These are phyloP conservation scores for Denticeps clupeoides DNA, from an alignment of 2,797 vertebrate species.

Conservation along the genomic window DNA sequence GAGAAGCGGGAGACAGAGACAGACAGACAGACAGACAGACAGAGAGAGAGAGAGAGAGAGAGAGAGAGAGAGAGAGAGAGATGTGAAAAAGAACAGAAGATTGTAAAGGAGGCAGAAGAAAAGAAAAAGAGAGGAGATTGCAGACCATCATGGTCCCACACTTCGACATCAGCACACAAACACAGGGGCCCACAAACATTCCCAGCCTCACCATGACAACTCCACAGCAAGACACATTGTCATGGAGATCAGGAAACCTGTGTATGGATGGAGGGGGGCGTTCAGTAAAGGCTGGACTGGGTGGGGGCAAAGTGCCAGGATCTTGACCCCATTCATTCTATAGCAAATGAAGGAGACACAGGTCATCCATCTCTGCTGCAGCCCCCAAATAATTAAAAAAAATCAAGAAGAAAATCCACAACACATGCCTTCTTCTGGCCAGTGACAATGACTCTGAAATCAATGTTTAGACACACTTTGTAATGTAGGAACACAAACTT, in stretches of 20 bases:
- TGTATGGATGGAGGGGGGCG: constrained; percentile 21
- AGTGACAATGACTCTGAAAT: too few species aligned
- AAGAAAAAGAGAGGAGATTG: background rate
- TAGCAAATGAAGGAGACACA: constrained; percentile 6
- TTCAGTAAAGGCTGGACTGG: constrained; percentile 3
- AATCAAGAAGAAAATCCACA: too few species aligned
- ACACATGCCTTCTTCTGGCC: too few species aligned
- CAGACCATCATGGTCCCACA: constrained; percentile 15
- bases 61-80: background rate
- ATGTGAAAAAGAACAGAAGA: background rate
- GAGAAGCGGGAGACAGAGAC: background rate
- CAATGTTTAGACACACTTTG: too few species aligned
- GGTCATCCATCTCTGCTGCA: constrained; percentile 12
- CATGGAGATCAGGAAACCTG: constrained; percentile 83
- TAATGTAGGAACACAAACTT: too few species aligned
- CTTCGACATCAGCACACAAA: constrained; percentile 36
- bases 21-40: background rate
- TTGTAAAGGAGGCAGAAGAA: background rate
- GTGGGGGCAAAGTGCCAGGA: constrained; percentile 52
- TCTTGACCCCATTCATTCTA: constrained; percentile 47
- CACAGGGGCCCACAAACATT: constrained; percentile 55
- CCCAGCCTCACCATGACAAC: constrained; percentile 81
- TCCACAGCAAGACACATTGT: constrained; percentile 78
- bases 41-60: constrained; percentile 6
- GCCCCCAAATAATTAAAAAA: too few species aligned